Evolutionary conservation across 2,888 invertebrate species (phyloP), one percentile per base, ranked within the genome.

Genomic region (Lasioglossum leucozonium): DNA sequence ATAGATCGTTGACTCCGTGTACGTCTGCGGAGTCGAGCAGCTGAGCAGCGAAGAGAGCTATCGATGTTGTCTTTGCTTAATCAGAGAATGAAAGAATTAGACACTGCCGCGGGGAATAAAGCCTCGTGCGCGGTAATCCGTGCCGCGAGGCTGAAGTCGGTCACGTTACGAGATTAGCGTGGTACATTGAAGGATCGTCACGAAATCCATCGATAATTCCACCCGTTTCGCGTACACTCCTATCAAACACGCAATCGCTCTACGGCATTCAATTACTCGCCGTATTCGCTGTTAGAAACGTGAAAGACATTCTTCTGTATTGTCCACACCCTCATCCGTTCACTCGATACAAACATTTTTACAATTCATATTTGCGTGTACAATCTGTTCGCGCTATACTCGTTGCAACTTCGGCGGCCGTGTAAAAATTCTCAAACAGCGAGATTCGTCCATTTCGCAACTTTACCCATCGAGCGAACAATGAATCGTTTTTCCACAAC

Each of bases 161-260:
- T 67, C 47, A 37, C 42, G 51, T 55, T 51, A 40, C 51, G 30
- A 16, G 74, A 74, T 74, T 79, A 79, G 30, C 51, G 30, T 67
- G 22, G 47, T 51, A 30, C 6, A 47, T 30, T 67, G 44, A 37
- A 40, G 47, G 65, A 74, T 74, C 13, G 16, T 22, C 22, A 11
- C 34, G n/a, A 18, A 47, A 74, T 74, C 34, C 62, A 8, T 40
- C 30, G 47, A 30, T 30, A n/a, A 51, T 67, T 30, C 37, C 67
- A 1, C 40, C 22, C 37, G n/a, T 22, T 22, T 40, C 34, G 22
- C 69, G 55, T 22, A 55, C 22, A 40, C 18, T 30, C 65, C 6
- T 34, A 18, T 18, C 34, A 8, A 34, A 58, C 65, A 34, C 30
- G 65, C 18, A 2, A 65, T 30, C 65, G 6, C 34, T 65, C 8